Evolutionary conservation across 1,140 invertebrate species (phyloP).

Genomic region (Euwallacea fornicatus): DNA sequence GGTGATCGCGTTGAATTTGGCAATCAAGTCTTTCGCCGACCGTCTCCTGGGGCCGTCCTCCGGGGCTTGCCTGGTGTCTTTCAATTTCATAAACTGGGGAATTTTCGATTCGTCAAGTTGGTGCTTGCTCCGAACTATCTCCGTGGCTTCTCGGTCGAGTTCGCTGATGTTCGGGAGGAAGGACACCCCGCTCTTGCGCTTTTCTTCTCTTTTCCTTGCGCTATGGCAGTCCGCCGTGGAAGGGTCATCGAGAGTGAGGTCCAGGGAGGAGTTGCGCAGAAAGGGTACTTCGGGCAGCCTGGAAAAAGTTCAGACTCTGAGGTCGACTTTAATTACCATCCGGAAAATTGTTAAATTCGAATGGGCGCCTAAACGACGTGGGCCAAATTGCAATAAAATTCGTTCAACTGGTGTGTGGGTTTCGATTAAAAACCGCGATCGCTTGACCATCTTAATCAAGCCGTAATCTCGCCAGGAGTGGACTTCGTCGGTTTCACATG

Average conservation of each 20-base stretch:
- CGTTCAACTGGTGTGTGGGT: too few relatives aligned
- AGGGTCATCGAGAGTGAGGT: constrained; percentile 52
- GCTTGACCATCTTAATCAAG: too few relatives aligned
- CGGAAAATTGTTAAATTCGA: too few relatives aligned
- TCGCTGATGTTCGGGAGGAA: constrained; percentile 79
- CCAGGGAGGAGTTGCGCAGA: constrained; percentile 50
- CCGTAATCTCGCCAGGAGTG: too few relatives aligned
- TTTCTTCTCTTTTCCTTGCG: constrained; percentile 54
- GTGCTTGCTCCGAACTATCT: constrained; percentile 65
- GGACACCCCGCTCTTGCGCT: constrained; percentile 64
- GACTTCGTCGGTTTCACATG: too few relatives aligned
- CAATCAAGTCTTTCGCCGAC: constrained; percentile 62
- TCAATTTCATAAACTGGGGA: constrained; percentile 50
- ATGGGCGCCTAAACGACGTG: too few relatives aligned
- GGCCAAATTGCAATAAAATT: too few relatives aligned
- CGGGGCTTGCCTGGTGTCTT: constrained; percentile 46
- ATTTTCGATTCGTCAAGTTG: constrained; percentile 45
- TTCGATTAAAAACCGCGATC: too few relatives aligned
- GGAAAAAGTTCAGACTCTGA: not conserved
- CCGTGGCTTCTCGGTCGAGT: constrained; percentile 74
- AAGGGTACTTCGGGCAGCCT: constrained; percentile 50
- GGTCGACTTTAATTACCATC: too few relatives aligned
- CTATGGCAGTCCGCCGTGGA: constrained; percentile 45
- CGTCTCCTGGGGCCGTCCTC: constrained; percentile 52
- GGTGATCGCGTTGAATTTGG: constrained; percentile 65